phyloP scores from a whole-genome alignment of 2,113 vertebrate genomes.

The Acanthochromis polyacanthus region DNA sequence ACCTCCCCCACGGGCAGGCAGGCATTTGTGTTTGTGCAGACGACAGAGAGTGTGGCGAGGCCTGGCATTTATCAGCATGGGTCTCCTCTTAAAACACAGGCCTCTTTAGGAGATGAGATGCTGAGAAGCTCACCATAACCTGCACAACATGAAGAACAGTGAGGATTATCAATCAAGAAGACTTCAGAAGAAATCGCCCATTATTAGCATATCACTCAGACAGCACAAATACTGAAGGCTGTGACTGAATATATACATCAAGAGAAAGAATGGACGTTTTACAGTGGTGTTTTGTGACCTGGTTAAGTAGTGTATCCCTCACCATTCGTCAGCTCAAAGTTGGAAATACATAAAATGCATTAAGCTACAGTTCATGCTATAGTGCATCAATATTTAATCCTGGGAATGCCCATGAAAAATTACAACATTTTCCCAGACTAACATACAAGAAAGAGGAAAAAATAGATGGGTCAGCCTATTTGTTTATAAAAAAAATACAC shows the following conservation, averaged over 20 bases:
- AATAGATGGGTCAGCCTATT: not conserved
- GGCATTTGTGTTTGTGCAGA: conserved; percentile 89
- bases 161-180: not conserved
- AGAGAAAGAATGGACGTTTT: not conserved
- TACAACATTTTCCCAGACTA: not conserved
- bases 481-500: no score
- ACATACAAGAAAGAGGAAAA: not conserved
- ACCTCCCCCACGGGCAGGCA: conserved; percentile 88
- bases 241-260: not conserved
- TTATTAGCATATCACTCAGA: not conserved
- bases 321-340: no score
- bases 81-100: conserved; percentile 80
- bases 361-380: no score
- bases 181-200: not conserved
- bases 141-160: conserved; percentile 32
- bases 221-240: not conserved
- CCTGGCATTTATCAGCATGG: conserved; percentile 89
- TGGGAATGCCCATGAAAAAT: not conserved
- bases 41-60: conserved; percentile 82
- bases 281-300: not conserved
- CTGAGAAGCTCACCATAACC: conserved; percentile 77
- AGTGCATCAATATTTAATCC: not conserved
- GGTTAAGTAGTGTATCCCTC: not conserved
- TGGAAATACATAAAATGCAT: no score
- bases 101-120: conserved; percentile 76